Evolutionary conservation across 37 sponge, comb jelly and placozoan genomes (phyloP).

Genomic region (Halisarca cf. caerulea): DNA sequence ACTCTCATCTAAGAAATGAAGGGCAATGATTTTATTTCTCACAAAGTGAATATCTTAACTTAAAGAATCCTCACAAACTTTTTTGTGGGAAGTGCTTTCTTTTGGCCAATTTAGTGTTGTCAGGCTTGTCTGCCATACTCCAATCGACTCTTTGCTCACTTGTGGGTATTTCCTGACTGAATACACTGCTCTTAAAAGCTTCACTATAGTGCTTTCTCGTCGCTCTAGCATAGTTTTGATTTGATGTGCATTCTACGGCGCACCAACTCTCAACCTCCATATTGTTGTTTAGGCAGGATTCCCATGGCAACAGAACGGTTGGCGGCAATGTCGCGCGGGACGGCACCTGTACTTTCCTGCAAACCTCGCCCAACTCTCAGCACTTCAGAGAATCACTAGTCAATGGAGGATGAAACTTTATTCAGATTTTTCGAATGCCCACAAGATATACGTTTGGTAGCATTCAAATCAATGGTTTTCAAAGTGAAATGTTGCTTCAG

Average conservation of each 20-base stretch:
- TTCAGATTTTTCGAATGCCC: constrained; percentile 3
- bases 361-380: too few relatives aligned
- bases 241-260: constrained; percentile 74
- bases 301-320: constrained; percentile 22
- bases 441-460: constrained; percentile 51
- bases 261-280: constrained; percentile 95
- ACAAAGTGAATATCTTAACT: too few relatives aligned
- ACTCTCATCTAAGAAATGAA: not conserved
- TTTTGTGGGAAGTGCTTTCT: constrained; percentile 69
- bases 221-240: constrained; percentile 68
- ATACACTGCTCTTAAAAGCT: constrained; percentile 69
- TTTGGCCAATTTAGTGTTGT: constrained; percentile 31
- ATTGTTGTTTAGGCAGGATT: not conserved
- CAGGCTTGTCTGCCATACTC: constrained; percentile 47
- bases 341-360: constrained; percentile 53
- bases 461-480: constrained; percentile 19
- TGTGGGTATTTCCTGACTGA: constrained; percentile 10
- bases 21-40: too few relatives aligned
- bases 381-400: not conserved
- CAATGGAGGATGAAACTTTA: not conserved
- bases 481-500: not conserved
- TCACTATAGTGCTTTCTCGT: constrained; percentile 67
- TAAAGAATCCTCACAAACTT: too few relatives aligned
- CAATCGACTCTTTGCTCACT: constrained; percentile 39
- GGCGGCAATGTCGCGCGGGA: constrained; percentile 22